Percentiles rank a stretch among this genome's conserved stretches.
These are phyloP conservation scores for Dicranocentrus wangi DNA, from an alignment of 2,888 invertebrate species.

Conservation along the genomic window DNA sequence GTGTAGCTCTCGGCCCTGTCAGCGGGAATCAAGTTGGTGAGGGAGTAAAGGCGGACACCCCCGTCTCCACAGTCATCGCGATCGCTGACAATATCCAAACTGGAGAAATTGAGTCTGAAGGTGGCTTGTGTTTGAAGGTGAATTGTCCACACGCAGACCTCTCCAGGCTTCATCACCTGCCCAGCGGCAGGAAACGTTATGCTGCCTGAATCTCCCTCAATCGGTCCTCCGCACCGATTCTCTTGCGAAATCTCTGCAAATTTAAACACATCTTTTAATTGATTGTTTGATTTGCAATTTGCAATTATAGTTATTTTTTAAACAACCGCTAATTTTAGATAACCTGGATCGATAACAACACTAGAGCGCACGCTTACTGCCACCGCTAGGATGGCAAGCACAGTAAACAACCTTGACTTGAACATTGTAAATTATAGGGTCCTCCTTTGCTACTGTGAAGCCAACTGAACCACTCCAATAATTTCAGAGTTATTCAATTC, in stretches of 20 bases:
- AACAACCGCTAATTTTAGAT: no score
- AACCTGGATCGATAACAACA: no score
- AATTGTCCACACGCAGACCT: conserved; percentile 39
- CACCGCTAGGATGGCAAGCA: no score
- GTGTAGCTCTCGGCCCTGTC: conserved; percentile 14
- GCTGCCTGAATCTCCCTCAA: conserved; percentile 23
- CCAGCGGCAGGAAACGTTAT: conserved; percentile 7
- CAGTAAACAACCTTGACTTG: no score
- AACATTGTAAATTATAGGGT: no score
- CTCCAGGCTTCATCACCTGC: neutral
- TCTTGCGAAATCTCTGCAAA: neutral
- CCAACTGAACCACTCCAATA: no score
- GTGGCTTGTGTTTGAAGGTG: conserved; percentile 16
- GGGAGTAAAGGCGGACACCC: conserved; percentile 27
- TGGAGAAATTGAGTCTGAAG: conserved; percentile 37
- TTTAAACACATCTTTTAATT: no score
- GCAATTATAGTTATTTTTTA: no score
- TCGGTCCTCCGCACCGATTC: conserved; percentile 31
- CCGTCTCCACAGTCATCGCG: conserved; percentile 15
- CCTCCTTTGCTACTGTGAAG: no score
- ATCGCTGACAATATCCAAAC: conserved; percentile 11
- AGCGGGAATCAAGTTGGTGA: conserved; percentile 29
- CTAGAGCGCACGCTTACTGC: no score
- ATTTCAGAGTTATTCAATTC: no score
- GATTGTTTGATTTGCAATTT: no score